A percentile compares a stretch with the other conserved stretches of the same genome.
Conservation (phyloP, 2,113 vertebrate genomes). For the Chroicocephalus ridibundus region DNA sequence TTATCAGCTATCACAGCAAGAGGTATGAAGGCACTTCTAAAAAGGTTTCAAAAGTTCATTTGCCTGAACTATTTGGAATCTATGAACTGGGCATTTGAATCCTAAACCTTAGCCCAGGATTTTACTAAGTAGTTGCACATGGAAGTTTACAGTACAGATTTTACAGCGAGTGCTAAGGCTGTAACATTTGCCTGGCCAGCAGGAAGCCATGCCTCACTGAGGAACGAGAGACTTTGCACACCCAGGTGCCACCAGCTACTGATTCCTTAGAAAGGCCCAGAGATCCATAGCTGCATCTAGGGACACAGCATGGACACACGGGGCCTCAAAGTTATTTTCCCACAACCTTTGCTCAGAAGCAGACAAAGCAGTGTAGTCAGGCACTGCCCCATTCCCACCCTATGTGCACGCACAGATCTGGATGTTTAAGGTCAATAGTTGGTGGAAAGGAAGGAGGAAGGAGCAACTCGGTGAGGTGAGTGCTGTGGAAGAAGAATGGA, state of each 20-base stretch:
- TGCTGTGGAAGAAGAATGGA: background rate
- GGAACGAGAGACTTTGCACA: background rate
- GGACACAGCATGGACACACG: background rate
- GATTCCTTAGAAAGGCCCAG: background rate
- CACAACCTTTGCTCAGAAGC: background rate
- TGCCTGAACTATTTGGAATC: background rate
- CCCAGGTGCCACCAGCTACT: background rate
- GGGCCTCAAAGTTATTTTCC: background rate
- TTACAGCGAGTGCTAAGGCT: background rate
- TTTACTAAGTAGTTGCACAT: background rate
- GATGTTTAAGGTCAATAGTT: background rate
- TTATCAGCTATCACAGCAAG: background rate
- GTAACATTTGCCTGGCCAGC: background rate
- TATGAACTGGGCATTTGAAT: background rate
- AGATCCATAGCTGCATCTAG: background rate
- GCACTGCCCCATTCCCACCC: background rate
- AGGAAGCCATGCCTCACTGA: background rate
- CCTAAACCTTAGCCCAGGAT: background rate
- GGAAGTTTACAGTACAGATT: constrained; percentile 43
- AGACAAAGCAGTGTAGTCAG: background rate
- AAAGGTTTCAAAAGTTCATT: background rate
- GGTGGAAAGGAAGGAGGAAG: background rate
- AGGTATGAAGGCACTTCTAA: constrained; percentile 45
- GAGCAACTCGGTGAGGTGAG: background rate
- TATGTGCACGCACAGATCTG: background rate